A percentile compares a stretch with the other conserved stretches of the same genome.
Conservation (phyloP, 2,888 invertebrate genomes). For the Griposia aprilina region DNA sequence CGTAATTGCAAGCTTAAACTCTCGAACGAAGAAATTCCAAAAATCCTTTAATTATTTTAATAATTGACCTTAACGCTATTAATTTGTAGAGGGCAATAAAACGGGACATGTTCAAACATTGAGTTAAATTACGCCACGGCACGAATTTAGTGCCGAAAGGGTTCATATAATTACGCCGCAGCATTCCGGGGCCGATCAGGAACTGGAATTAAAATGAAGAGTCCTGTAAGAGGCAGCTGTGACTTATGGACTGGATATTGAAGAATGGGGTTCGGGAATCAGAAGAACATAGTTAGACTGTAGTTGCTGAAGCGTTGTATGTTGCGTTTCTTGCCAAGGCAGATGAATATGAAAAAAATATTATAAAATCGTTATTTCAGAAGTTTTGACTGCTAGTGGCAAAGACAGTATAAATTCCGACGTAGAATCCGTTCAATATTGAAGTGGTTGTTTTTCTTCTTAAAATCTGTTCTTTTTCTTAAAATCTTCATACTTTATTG, state of each 20-base stretch:
- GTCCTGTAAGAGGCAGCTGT: conserved; percentile 63
- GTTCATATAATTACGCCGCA: conserved; percentile 80
- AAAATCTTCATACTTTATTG: not conserved
- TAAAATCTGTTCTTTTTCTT: not conserved
- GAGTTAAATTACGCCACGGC: conserved; percentile 77
- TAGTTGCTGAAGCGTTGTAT: not conserved
- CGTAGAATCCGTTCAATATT: too few relatives aligned
- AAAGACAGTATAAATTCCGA: not conserved
- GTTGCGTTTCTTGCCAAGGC: not conserved
- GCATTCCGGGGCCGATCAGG: conserved; percentile 77
- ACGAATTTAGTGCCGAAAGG: conserved; percentile 79
- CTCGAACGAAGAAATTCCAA: conserved; percentile 60
- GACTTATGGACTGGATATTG: conserved; percentile 68
- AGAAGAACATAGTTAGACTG: conserved; percentile 2
- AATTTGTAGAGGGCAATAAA: conserved; percentile 72
- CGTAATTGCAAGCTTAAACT: conserved; percentile 27
- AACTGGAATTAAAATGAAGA: conserved; percentile 75
- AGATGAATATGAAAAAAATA: not conserved
- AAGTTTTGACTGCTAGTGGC: not conserved
- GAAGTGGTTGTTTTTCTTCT: not conserved
- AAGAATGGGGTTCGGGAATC: conserved; percentile 38
- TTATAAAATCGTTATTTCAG: not conserved
- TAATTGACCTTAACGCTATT: conserved; percentile 71
- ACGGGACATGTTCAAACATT: conserved; percentile 74
- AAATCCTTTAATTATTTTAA: conserved; percentile 69